phyloP scores from a whole-genome alignment of 2,888 invertebrate species.

The Platycheirus albimanus region DNA sequence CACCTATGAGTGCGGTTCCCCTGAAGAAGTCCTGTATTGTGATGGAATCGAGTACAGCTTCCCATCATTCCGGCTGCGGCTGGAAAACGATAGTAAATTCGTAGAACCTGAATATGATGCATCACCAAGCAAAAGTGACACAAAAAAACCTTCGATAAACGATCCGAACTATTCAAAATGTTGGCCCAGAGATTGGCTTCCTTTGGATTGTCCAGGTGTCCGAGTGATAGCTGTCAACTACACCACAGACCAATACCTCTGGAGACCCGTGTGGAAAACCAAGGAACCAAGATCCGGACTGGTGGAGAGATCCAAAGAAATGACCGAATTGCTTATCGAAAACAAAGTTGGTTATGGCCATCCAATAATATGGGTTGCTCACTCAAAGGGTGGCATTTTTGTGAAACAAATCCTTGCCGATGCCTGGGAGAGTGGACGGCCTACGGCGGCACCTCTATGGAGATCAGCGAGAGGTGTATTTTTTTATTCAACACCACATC shows the following conservation, averaged over 20 bases:
- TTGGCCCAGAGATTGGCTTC: slow-evolving; percentile 95
- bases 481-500: slow-evolving; percentile 94
- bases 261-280: slow-evolving; percentile 89
- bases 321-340: slow-evolving; percentile 87
- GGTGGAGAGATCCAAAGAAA: slow-evolving; percentile 87
- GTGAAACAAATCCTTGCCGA: slow-evolving; percentile 92
- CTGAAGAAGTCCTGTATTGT: slow-evolving; percentile 78
- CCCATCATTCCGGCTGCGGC: slow-evolving; percentile 81
- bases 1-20: slow-evolving; percentile 78
- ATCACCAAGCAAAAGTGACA: slow-evolving; percentile 70
- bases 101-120: slow-evolving; percentile 78
- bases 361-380: slow-evolving; percentile 92
- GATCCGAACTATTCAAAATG: slow-evolving; percentile 86
- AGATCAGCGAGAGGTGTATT: slow-evolving; percentile 86
- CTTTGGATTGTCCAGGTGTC: slow-evolving; percentile 89
- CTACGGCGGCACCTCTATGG: slow-evolving; percentile 84
- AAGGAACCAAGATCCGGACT: slow-evolving; percentile 87
- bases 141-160: slow-evolving; percentile 71
- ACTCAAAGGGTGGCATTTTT: slow-evolving; percentile 93
- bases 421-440: slow-evolving; percentile 84
- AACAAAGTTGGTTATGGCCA: slow-evolving; percentile 88
- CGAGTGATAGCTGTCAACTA: slow-evolving; percentile 92
- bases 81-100: slow-evolving; percentile 78
- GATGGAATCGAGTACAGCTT: slow-evolving; percentile 81
- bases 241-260: slow-evolving; percentile 90